Conservation (phyloP, 2,113 vertebrate species). For the Anser brachyrhynchus region DNA sequence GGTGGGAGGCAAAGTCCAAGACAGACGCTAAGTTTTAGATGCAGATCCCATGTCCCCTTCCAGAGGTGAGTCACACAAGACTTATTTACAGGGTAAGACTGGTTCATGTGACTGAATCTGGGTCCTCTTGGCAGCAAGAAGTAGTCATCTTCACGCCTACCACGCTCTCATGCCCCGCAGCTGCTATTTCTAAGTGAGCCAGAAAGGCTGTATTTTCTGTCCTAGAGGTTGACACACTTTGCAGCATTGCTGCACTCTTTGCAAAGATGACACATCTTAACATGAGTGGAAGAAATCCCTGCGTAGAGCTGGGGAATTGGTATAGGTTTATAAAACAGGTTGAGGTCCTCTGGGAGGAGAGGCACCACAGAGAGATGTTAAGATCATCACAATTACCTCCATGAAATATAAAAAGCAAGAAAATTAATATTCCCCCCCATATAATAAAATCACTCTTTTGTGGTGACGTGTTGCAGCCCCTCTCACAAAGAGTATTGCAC, state of each 20-base stretch:
- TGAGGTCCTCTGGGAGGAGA: neutral
- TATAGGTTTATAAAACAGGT: neutral
- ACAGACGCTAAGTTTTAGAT: accelerated
- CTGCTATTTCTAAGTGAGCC: neutral
- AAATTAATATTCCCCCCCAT: neutral
- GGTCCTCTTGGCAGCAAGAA: neutral
- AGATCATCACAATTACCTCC: neutral
- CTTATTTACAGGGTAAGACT: neutral
- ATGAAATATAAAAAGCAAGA: neutral
- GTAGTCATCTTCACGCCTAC: too few species aligned
- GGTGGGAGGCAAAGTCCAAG: neutral
- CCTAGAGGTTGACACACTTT: neutral
- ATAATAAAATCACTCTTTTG: neutral
- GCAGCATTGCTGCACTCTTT: neutral
- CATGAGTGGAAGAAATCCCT: neutral
- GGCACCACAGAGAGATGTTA: neutral
- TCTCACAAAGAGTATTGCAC: neutral
- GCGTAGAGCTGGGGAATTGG: accelerated
- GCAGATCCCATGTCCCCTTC: neutral
- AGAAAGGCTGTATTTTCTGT: neutral
- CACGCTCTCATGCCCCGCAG: neutral
- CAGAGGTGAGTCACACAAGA: neutral
- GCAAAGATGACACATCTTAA: accelerated
- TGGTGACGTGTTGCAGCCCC: neutral
- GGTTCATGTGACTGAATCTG: neutral